Evolutionary conservation across 2,888 invertebrate species (phyloP), one percentile per base, ranked within the genome.

Genomic region (Abrostola tripartita): DNA sequence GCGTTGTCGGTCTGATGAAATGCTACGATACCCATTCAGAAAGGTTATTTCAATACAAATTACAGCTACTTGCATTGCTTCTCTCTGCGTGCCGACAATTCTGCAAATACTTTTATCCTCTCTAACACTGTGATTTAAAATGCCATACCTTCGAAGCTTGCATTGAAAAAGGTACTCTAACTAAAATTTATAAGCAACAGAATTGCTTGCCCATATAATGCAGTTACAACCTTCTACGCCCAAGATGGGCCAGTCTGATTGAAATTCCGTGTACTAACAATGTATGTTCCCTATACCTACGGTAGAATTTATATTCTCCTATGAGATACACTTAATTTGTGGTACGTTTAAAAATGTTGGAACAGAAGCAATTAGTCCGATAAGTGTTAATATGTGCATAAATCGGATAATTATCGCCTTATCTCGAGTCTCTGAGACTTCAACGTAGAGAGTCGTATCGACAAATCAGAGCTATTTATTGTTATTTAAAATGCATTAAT

Each of bases 41-140:
- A 90, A 90, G 89, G 91, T 91, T 94, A 94, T 93, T 94, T 91
- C 92, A 91, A 94, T 94, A 93, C 93, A 93, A 94, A 94, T 94
- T 93, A 92, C 92, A 88, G 92, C 90, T 91, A 92, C 93, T 93
- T 91, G 91, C 92, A 83, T 89, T 89, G 91, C 88, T 88, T 83
- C 90, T 86, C 91, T 83, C 86, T 86, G 90, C 90, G 84, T 89
- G 91, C 94, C 94, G 92, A 90, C 91, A 91, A 94, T 94, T 92
- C 93, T 92, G 92, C 92, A 90, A 91, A 94, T 94, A 90, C 88
- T 93, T 93, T 90, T 88, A 91, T 88, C 85, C 84, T 88, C 88
- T 88, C 90, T 89, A 90, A 88, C 83, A 85, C 85, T 77, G 68
- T 57, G 65, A 67, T 63, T 76, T 62, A 83, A 85, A 76, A 82